A percentile compares a stretch with the other conserved stretches of the same genome.
These are phyloP conservation scores for Deroplatys truncata DNA, from an alignment of 2,888 invertebrate genomes.

Conservation along the genomic window DNA sequence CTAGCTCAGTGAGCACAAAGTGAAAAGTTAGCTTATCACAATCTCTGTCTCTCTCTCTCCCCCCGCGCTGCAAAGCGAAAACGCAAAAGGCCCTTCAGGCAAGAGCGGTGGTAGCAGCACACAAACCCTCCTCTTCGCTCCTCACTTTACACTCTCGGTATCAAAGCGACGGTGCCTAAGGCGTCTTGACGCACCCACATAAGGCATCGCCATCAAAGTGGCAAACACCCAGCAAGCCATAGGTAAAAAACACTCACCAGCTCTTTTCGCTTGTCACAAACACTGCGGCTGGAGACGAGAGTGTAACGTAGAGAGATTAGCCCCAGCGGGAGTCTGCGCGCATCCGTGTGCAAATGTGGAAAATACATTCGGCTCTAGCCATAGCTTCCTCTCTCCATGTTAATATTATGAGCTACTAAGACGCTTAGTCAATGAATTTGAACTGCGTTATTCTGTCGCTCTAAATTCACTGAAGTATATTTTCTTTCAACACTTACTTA, in stretches of 20 bases:
- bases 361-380: conserved; percentile 34
- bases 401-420: too few species aligned
- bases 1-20: conserved; percentile 22
- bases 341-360: conserved; percentile 15
- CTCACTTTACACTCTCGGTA: conserved; percentile 7
- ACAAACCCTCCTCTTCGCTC: neutral
- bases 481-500: too few species aligned
- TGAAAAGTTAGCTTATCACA: conserved; percentile 25
- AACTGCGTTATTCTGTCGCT: too few species aligned
- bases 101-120: neutral
- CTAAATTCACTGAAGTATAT: too few species aligned
- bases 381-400: too few species aligned
- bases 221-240: conserved; percentile 21
- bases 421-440: too few species aligned
- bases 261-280: conserved; percentile 10
- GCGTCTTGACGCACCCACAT: conserved; percentile 15
- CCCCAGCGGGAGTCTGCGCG: neutral
- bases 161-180: conserved; percentile 25
- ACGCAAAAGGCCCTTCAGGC: conserved; percentile 6
- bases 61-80: conserved; percentile 13
- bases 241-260: conserved; percentile 4
- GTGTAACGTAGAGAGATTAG: neutral
- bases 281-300: conserved; percentile 15
- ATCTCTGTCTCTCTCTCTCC: conserved; percentile 12
- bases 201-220: conserved; percentile 27